Evolutionary conservation across 2,797 vertebrate genomes (phyloP).

Genomic region (Pipistrellus pipistrellus): DNA sequence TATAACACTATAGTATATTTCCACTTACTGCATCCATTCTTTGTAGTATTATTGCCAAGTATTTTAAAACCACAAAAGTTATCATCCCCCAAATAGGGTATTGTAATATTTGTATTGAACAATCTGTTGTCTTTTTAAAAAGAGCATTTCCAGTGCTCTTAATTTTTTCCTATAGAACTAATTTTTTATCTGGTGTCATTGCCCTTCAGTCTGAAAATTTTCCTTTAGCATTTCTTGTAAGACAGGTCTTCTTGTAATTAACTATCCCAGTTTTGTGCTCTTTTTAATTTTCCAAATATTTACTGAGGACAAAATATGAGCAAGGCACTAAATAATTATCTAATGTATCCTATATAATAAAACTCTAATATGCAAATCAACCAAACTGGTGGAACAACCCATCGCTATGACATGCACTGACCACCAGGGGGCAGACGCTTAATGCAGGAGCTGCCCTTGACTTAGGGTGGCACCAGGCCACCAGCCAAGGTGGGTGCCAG

Average conservation of each 20-base stretch:
- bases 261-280: background rate
- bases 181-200: background rate
- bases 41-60: background rate
- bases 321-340: slow-evolving; percentile 7
- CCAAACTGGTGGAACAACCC: too few relatives aligned
- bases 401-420: too few relatives aligned
- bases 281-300: slow-evolving; percentile 20
- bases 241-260: background rate
- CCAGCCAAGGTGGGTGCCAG: too few relatives aligned
- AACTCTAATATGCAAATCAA: too few relatives aligned
- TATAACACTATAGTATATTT: background rate
- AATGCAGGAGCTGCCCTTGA: too few relatives aligned
- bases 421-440: too few relatives aligned
- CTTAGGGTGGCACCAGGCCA: too few relatives aligned
- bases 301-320: background rate
- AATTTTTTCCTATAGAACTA: background rate
- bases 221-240: background rate
- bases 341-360: background rate
- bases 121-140: background rate
- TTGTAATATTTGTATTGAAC: slow-evolving; percentile 19
- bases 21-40: background rate
- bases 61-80: background rate
- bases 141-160: slow-evolving; percentile 11
- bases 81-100: background rate
- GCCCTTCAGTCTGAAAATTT: background rate